Evolutionary conservation across 2,888 invertebrate species (phyloP), one percentile per base, ranked within the genome.

Genomic region (Acrocyrtus sp.): DNA sequence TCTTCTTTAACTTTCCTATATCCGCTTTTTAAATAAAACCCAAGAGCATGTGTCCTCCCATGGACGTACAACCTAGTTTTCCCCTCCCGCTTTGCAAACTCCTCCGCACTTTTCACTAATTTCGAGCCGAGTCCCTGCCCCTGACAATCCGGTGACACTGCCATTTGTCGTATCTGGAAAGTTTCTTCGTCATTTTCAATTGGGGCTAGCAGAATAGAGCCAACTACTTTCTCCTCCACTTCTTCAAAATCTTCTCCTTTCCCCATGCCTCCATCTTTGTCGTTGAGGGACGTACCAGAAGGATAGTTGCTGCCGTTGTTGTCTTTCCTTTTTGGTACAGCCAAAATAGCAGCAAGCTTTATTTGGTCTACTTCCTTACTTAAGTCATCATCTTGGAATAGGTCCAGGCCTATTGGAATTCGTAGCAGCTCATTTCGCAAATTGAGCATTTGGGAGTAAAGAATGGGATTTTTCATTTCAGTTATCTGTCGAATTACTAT

Each of bases 311-410:
- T 48, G 29, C 50, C 24, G 47, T 57, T 60, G 39, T 69, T 57
- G 56, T 47, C 57, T 41, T 57, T 50, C n/a, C n/a, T n/a, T n/a
- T n/a, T n/a, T n/a, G n/a, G 12, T 12, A 39, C 10, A 39, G 12
- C 12, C 12, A n/a, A n/a, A 43, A 24, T 68, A 47, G 74, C 74
- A 22, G 47, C 60, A 26, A 74, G 19, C n/a, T 34, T 41, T 21
- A 65, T 39, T 17, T 69, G 58, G 34, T 74, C 39, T 17, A 48
- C 60, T 58, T 74, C 74, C 69, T 69, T 58, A 48, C 58, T 60
- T 47, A 74, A 60, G 27, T 74, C 74, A 27, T 74, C 74, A n/a
- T n/a, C n/a, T 51, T 62, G 60, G 60, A 69, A 74, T 21, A 74
- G 39, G 53, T 62, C 60, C 62, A 58, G 54, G 5, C 74, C 74